Evolutionary conservation across 2,113 vertebrate genomes (phyloP), one percentile per base, ranked within the genome.

Genomic region (Dromas ardeola): DNA sequence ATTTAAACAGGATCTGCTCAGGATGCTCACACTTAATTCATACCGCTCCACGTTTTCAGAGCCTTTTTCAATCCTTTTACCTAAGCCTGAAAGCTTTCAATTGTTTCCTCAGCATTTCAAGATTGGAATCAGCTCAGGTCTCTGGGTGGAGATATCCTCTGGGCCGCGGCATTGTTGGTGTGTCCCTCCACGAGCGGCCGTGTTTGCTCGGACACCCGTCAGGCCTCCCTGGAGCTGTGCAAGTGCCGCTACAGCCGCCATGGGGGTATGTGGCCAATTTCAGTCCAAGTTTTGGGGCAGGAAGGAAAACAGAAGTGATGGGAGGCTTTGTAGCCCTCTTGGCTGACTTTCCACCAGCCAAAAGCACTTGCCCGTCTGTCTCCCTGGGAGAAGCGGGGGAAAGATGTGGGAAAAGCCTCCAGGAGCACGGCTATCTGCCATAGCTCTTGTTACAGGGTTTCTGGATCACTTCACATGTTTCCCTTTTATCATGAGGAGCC

Each of bases 71-170:
- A 70, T 65, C 43, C 70, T 85, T 89, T 92, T 56, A 91, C 80
- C 95, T 83, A 88, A 88, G 92, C 67, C 81, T 89, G 91, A 91
- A 95, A 91, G 67, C 52, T 94, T 87, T 92, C 89, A 81, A 15
- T 96, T 93, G 92, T 97, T 96, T 59, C 82, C 94, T 92, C 59
- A 42, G 90, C 7, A 25, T 82, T 97, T 62, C 70, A 61, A 95
- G 79, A 49, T 11, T 55, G 66, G 96, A 94, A 95, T 89, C 91
- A 95, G 94, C 74, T 92, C 91, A 72, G 70, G 72, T 85, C 67
- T 58, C 79, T 85, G 92, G 86, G 91, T 96, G 94, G 93, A 88
- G 94, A 88, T 91, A 73, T 71, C 93, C 90, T 93, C 88, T 80
- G 88, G 78, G 93, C 80, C 63, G 38, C 1, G 0, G 81, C 61